phyloP scores from a whole-genome alignment of 2,113 vertebrate genomes.

The Xenopus borealis region DNA sequence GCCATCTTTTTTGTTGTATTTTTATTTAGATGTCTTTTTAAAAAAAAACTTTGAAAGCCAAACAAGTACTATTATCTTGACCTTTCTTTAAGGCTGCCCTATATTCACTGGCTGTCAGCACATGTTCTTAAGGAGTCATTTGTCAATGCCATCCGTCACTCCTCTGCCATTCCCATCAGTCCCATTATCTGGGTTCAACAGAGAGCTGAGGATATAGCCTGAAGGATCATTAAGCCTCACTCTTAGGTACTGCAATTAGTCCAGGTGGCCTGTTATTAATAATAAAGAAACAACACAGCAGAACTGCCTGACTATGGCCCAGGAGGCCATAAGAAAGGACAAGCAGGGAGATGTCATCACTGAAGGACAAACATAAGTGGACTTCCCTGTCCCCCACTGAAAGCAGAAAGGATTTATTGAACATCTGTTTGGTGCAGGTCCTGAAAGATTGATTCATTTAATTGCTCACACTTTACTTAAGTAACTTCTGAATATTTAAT shows the following conservation, averaged over 20 bases:
- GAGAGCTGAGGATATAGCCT: conserved; percentile 74
- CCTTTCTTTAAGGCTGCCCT: conserved; percentile 92
- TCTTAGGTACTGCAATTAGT: conserved; percentile 77
- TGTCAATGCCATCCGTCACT: conserved; percentile 93
- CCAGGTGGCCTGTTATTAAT: conserved; percentile 99
- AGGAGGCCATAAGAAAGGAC: conserved; percentile 73
- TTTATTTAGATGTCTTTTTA: conserved; percentile 47
- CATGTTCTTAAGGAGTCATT: conserved; percentile 84
- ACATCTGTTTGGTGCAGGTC: conserved; percentile 91
- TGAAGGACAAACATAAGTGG: conserved; percentile 96
- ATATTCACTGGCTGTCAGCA: conserved; percentile 90
- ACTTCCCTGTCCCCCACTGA: conserved; percentile 67
- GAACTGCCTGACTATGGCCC: conserved; percentile 83
- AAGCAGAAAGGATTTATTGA: conserved; percentile 86
- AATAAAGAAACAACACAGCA: conserved; percentile 92
- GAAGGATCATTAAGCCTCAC: conserved; percentile 91
- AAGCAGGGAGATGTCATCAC: conserved; percentile 74
- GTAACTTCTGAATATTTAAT: conserved; percentile 94
- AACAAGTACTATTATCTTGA: conserved; percentile 78
- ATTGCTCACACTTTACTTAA: conserved; percentile 92
- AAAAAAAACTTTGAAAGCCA: conserved; percentile 90
- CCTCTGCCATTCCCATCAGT: conserved; percentile 86
- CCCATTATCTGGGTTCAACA: conserved; percentile 88
- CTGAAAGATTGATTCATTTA: conserved; percentile 98
- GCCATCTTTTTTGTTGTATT: conserved; percentile 8